A percentile compares a stretch with the other conserved stretches of the same genome.
phyloP scores from a whole-genome alignment of 2,113 vertebrate species.

The Trachemys scripta region DNA sequence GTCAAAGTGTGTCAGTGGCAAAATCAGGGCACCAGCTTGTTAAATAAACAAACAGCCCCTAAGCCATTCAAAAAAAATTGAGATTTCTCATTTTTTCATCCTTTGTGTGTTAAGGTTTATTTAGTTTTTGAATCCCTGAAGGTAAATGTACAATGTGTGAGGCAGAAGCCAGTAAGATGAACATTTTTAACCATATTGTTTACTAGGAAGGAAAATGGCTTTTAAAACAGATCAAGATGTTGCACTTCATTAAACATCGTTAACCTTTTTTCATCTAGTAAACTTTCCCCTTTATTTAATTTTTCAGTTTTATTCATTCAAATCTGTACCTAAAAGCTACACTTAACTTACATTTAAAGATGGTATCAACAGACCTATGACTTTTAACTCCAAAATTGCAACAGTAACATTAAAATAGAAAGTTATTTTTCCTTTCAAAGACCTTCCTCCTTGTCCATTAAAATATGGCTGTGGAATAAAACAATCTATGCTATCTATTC shows the following conservation, averaged over 20 bases:
- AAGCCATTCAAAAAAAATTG: conserved; percentile 11
- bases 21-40: conserved; percentile 52
- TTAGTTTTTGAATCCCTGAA: conserved; percentile 45
- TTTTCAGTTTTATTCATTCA: not conserved
- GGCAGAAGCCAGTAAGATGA: conserved; percentile 34
- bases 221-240: conserved; percentile 46
- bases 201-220: conserved; percentile 33
- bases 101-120: conserved; percentile 51
- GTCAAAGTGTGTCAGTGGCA: conserved; percentile 36
- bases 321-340: conserved; percentile 31
- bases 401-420: not conserved
- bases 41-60: conserved; percentile 59
- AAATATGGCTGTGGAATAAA: not conserved
- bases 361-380: not conserved
- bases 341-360: conserved; percentile 12
- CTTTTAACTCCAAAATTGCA: not conserved
- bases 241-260: conserved; percentile 52
- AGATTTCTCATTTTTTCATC: conserved; percentile 44
- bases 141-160: conserved; percentile 30
- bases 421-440: not conserved
- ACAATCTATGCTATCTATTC: not conserved
- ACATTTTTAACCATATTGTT: conserved; percentile 43
- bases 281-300: conserved; percentile 21
- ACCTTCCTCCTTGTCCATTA: not conserved
- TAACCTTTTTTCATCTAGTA: conserved; percentile 36